Percentiles rank a stretch among this genome's conserved stretches.
These are phyloP conservation scores for Adelognathus sp. DNA, from an alignment of 2,888 invertebrate species.

Conservation along the genomic window DNA sequence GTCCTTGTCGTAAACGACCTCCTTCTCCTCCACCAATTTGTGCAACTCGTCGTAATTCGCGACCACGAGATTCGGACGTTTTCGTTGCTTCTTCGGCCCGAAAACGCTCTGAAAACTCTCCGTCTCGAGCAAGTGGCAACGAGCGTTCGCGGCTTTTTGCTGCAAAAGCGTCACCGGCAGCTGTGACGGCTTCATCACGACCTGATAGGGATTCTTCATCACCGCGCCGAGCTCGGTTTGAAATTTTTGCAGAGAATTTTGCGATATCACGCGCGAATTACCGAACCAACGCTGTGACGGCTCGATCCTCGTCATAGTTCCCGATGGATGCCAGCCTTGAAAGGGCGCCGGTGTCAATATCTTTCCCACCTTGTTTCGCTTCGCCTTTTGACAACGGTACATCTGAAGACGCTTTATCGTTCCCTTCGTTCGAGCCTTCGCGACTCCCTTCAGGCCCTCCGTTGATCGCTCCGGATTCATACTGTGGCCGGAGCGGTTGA, in stretches of 20 bases:
- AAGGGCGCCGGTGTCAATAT: slow-evolving; percentile 97
- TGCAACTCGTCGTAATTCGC: slow-evolving; percentile 91
- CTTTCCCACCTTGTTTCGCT: slow-evolving; percentile 93
- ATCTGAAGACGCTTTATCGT: slow-evolving; percentile 98
- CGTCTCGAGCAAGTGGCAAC: slow-evolving; percentile 97
- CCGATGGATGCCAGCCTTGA: slow-evolving; percentile 93
- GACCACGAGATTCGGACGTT: slow-evolving; percentile 91
- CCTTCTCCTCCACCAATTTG: slow-evolving; percentile 87
- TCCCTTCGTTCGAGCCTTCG: slow-evolving; percentile 92
- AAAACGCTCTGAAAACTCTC: slow-evolving; percentile 97
- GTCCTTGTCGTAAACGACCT: slow-evolving; percentile 89
- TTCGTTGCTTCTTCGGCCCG: slow-evolving; percentile 96
- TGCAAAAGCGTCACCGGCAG: slow-evolving; percentile 96
- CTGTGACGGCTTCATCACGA: slow-evolving; percentile 97
- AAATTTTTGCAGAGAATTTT: slow-evolving; percentile 93
- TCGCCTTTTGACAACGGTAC: slow-evolving; percentile 99
- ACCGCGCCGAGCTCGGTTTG: slow-evolving; percentile 97
- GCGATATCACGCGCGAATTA: slow-evolving; percentile 98
- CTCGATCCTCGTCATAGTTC: slow-evolving; percentile 96
- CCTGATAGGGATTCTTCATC: slow-evolving; percentile 97
- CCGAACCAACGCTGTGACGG: slow-evolving; percentile 99
- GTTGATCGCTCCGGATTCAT: slow-evolving; percentile 96
- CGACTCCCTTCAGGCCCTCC: slow-evolving; percentile 91
- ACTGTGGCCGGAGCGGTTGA: slow-evolving; percentile 94
- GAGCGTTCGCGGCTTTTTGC: slow-evolving; percentile 93